Base-by-base conservation (phyloP, 2,113 vertebrate genomes). In the Syrrhaptes paradoxus region DNA sequence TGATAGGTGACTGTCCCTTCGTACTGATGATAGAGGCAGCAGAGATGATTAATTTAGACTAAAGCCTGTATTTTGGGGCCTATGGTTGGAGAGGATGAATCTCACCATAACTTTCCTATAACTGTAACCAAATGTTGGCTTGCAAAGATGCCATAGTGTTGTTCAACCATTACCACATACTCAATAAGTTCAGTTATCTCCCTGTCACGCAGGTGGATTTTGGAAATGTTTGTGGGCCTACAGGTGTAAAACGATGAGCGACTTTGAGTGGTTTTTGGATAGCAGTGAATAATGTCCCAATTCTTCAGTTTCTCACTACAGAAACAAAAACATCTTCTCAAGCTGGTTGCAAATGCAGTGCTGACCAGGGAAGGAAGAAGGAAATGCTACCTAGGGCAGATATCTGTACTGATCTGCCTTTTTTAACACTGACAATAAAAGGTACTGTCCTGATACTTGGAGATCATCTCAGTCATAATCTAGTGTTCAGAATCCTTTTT, bases 21-120 rank as follows among this genome's bases (percentile, higher is more conserved):
- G 8, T 21, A 41, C 3, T 83, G 58, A 45, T 83, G 72, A 45
- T 41, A 52, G 10, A 68, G 11, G 25, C 21, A 76, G 19, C 24
- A 57, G 58, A 88, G 29, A 18, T 48, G 3, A 29, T 66, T 55
- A 51, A 5, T 67, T 68, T 80, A 87, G 46, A 54, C 19, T 70
- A 16, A 28, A 63, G 4, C 6, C 16, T 66, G 4, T 46, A 21
- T 66, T 66, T 54, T 51, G 11, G 55, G 24, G 9, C 4, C 19
- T 43, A 1, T n/a, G 26, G 2, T 10, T 71, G 45, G 13, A 62
- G 6, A 46, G 6, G 7, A 20, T 63, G 54, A 34, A 43, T 66
- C 18, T 70, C 36, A 58, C 3, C 3, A 0, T 52, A 45, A 41
- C 6, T 17, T 80, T 41, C 4, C 1, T 18, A 24, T 10, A 62